Evolutionary conservation across 2,888 invertebrate species (phyloP).

Genomic region (Lycia hirtaria): DNA sequence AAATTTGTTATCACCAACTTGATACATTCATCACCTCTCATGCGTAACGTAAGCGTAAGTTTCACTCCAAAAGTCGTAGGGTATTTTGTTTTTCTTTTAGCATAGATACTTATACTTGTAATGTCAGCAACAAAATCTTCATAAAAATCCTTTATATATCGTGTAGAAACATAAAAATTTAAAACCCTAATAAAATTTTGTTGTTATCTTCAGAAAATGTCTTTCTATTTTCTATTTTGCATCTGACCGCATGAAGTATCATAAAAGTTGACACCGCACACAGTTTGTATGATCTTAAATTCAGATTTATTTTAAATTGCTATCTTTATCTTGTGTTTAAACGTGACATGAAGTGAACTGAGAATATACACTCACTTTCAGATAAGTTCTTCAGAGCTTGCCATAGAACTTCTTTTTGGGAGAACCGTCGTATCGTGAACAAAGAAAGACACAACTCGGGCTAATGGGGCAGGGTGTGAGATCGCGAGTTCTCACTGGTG

Average conservation of each 20-base stretch:
- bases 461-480: too few relatives aligned
- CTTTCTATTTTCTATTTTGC: conserved; percentile 7
- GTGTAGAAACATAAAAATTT: conserved; percentile 1
- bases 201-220: neutral
- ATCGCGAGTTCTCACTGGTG: too few relatives aligned
- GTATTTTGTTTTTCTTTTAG: neutral
- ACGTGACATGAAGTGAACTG: conserved; percentile 7
- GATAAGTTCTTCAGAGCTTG: neutral
- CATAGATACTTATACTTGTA: neutral
- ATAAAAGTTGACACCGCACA: conserved; percentile 10
- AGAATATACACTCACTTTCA: conserved; percentile 9
- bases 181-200: conserved; percentile 3
- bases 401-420: neutral
- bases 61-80: neutral
- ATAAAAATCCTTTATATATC: neutral
- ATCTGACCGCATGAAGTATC: conserved; percentile 17
- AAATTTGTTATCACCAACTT: too few relatives aligned
- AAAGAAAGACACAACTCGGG: too few relatives aligned
- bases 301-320: conserved; percentile 7
- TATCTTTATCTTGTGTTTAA: neutral
- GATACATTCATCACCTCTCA: too few relatives aligned
- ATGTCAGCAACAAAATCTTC: neutral
- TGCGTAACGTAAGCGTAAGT: too few relatives aligned
- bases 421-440: neutral
- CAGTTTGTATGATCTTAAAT: conserved; percentile 4